These are phyloP conservation scores for Lepisosteus oculatus DNA, from an alignment of 2,113 vertebrate species.

Conservation along the genomic window DNA sequence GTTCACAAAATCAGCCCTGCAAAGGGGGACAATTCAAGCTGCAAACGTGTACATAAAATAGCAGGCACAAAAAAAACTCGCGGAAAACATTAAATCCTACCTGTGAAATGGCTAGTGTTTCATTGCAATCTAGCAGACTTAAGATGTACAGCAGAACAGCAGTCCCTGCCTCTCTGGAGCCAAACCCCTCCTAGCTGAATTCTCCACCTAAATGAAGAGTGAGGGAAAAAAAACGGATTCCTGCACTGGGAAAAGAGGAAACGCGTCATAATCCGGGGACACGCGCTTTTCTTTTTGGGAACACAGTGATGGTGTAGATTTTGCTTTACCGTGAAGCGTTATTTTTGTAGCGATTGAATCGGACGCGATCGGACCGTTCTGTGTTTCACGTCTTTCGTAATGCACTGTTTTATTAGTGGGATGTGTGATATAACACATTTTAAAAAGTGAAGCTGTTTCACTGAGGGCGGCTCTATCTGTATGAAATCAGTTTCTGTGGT, in stretches of 20 bases:
- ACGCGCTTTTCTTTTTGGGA: background rate
- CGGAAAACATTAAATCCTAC: constrained; percentile 48
- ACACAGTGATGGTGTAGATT: too few species aligned
- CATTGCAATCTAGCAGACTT: constrained; percentile 55
- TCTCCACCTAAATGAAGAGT: constrained; percentile 48
- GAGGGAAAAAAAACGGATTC: constrained; percentile 36
- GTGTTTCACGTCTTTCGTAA: too few species aligned
- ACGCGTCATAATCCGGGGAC: constrained; percentile 60
- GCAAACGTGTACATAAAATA: background rate
- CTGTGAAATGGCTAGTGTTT: constrained; percentile 54
- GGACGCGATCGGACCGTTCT: too few species aligned
- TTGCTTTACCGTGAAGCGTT: too few species aligned
- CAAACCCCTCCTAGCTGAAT: constrained; percentile 65
- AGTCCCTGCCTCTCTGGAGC: constrained; percentile 47
- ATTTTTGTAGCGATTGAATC: too few species aligned
- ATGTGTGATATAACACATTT: too few species aligned
- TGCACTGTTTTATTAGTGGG: too few species aligned
- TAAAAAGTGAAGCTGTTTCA: too few species aligned
- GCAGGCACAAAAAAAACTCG: background rate
- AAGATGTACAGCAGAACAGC: constrained; percentile 48
- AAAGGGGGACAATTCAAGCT: background rate
- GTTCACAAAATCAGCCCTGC: background rate
- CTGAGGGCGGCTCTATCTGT: too few species aligned
- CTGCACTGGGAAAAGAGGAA: constrained; percentile 53
- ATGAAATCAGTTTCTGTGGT: too few species aligned